Conservation (phyloP, 2,113 vertebrate species). For the Panthera tigris region DNA sequence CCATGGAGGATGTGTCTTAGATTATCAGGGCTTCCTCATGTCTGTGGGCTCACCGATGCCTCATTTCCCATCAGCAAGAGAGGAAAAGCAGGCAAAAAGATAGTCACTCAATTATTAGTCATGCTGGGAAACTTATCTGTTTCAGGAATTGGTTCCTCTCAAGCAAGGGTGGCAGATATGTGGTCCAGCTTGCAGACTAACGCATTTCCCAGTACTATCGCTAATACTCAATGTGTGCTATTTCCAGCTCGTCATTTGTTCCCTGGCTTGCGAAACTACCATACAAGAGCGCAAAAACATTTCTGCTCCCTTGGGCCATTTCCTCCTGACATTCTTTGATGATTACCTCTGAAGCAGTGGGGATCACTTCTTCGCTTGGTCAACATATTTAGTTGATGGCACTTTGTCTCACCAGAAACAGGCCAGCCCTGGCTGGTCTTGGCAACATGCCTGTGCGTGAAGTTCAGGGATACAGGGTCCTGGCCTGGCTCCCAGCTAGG, state of each 20-base stretch:
- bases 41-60: not conserved
- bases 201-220: not conserved
- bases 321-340: slow-evolving; percentile 64
- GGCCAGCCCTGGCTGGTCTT: not conserved
- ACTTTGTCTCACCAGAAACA: slow-evolving; percentile 10
- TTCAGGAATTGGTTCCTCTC: slow-evolving; percentile 39
- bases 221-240: not conserved
- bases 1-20: not conserved
- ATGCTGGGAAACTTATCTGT: slow-evolving; percentile 34
- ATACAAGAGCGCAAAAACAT: not conserved
- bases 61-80: slow-evolving; percentile 46
- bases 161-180: not conserved
- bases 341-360: slow-evolving; percentile 52
- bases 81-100: not conserved
- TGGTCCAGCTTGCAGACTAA: not conserved
- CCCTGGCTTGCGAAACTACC: slow-evolving; percentile 25
- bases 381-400: not conserved
- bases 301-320: slow-evolving; percentile 17
- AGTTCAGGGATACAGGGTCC: not conserved
- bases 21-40: not conserved
- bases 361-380: slow-evolving; percentile 2
- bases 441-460: not conserved
- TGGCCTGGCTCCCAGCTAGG: not conserved
- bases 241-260: slow-evolving; percentile 55
- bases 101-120: slow-evolving; percentile 44